phyloP scores from a whole-genome alignment of 1,140 invertebrate genomes.

The Babylonia areolata region DNA sequence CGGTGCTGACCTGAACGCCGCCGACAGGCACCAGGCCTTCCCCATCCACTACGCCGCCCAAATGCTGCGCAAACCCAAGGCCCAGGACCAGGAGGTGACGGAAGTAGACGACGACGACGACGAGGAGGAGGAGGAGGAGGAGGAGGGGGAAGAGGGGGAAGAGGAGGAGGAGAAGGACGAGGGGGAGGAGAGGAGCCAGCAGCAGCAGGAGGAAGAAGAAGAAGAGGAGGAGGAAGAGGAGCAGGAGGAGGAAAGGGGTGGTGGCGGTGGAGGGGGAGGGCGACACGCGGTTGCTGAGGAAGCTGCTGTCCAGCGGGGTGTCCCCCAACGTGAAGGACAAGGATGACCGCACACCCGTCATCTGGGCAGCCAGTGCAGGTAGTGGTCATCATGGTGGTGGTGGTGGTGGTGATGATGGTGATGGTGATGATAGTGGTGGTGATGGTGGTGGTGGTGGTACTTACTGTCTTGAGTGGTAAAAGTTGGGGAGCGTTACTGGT shows the following conservation, averaged over 20 bases:
- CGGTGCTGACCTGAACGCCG: conserved; percentile 88
- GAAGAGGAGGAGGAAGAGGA: conserved; percentile 67
- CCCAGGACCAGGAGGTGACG: conserved; percentile 47
- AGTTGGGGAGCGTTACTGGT: no score
- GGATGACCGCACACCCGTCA: conserved; percentile 92
- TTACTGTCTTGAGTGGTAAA: no score
- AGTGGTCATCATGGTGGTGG: conserved; percentile 27
- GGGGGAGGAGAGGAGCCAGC: neutral
- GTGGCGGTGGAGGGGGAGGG: conserved; percentile 42
- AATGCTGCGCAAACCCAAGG: conserved; percentile 83
- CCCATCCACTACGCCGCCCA: conserved; percentile 98
- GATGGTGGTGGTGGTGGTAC: no score
- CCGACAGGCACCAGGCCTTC: conserved; percentile 95
- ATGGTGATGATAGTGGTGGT: no score
- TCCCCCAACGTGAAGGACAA: conserved; percentile 90
- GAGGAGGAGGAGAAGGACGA: neutral
- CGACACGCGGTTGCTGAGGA: conserved; percentile 86
- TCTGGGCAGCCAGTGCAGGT: conserved; percentile 98
- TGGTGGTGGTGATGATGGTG: no score
- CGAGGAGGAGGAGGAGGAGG: neutral
- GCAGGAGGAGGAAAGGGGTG: conserved; percentile 2
- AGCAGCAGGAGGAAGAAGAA: neutral
- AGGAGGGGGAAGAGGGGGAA: neutral
- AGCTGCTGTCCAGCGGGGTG: conserved; percentile 87
- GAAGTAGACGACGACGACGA: neutral